phyloP scores from a whole-genome alignment of 1,140 invertebrate species.

The Papilio aristodemus region DNA sequence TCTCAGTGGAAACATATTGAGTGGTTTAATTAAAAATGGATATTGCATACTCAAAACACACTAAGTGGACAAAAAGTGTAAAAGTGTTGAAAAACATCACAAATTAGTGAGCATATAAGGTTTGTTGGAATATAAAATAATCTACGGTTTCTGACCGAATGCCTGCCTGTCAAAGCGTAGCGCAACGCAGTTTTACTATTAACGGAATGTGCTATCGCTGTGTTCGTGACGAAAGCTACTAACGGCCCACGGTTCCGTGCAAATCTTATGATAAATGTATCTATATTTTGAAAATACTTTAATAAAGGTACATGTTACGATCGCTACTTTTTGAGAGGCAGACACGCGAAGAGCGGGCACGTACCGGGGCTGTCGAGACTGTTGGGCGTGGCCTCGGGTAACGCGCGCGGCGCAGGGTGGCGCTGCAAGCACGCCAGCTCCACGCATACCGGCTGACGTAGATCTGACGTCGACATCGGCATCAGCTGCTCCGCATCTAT shows the following conservation, averaged over 20 bases:
- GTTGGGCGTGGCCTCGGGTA: constrained; percentile 79
- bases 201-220: neutral
- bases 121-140: neutral
- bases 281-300: constrained; percentile 1
- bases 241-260: neutral
- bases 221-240: neutral
- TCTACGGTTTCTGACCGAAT: neutral
- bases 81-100: neutral
- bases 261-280: neutral
- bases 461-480: constrained; percentile 90
- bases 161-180: constrained; percentile 13
- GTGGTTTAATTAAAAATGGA: neutral
- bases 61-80: neutral
- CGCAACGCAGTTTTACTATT: neutral
- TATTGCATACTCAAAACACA: neutral
- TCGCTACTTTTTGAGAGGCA: constrained; percentile 24
- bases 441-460: constrained; percentile 88
- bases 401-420: constrained; percentile 73
- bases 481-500: constrained; percentile 92
- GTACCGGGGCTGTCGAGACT: constrained; percentile 78
- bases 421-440: constrained; percentile 86
- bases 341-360: constrained; percentile 15
- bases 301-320: too few species aligned
- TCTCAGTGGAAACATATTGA: neutral
- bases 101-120: neutral